Conservation (phyloP, 1,140 invertebrate genomes). For the Magallana ariakensis region DNA sequence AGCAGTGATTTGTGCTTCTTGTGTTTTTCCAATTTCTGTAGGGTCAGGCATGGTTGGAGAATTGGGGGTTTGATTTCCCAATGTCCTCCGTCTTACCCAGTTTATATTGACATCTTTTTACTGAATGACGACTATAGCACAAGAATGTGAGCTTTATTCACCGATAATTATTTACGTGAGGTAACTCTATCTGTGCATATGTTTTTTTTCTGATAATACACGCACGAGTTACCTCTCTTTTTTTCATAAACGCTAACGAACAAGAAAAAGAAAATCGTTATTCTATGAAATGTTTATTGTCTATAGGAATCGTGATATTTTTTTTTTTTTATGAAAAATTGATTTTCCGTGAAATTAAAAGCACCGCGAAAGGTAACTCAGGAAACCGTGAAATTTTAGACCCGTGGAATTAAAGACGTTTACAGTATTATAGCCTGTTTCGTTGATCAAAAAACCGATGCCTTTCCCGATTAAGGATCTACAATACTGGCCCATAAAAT, state of each 20-base stretch:
- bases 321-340: background rate
- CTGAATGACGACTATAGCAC: background rate
- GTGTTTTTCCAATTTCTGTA: background rate
- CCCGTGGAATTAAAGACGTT: background rate
- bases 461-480: too few species aligned
- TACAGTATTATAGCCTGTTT: background rate
- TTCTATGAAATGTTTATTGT: background rate
- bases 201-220: too few species aligned
- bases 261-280: too few species aligned
- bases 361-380: background rate
- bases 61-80: background rate
- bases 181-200: background rate
- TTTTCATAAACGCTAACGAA: too few species aligned
- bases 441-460: too few species aligned
- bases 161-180: background rate
- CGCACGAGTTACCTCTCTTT: too few species aligned
- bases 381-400: background rate
- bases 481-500: too few species aligned
- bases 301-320: background rate
- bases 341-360: background rate
- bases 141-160: background rate
- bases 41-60: background rate
- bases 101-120: background rate
- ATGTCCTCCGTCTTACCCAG: background rate
- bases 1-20: background rate